These are phyloP conservation scores for Trissolcus basalis DNA, from an alignment of 1,140 invertebrate genomes.

Conservation along the genomic window DNA sequence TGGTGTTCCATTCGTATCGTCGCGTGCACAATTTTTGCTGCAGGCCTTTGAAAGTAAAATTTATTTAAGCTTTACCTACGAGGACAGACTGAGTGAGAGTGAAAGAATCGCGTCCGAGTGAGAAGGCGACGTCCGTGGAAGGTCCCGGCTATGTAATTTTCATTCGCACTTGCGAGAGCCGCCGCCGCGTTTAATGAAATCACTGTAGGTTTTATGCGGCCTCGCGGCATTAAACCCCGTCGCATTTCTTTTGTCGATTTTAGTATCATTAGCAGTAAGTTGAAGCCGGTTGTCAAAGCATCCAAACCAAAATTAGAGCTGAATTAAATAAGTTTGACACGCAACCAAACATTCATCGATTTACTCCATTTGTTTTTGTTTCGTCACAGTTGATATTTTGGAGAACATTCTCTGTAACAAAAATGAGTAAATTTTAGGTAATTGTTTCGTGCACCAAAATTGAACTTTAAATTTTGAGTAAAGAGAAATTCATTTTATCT, in stretches of 20 bases:
- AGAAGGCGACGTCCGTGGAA: constrained; percentile 4
- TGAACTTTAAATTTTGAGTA: too few species aligned
- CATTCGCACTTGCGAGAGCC: constrained; percentile 52
- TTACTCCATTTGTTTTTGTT: too few species aligned
- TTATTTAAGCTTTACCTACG: constrained; percentile 25
- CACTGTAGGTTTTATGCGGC: constrained; percentile 48
- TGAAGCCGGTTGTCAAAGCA: constrained; percentile 57
- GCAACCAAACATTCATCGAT: too few species aligned
- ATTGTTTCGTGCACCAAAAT: too few species aligned
- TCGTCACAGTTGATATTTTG: too few species aligned
- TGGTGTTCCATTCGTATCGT: constrained; percentile 1
- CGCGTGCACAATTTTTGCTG: constrained; percentile 39
- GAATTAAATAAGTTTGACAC: too few species aligned
- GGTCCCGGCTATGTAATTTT: constrained; percentile 48
- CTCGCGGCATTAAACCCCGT: constrained; percentile 24
- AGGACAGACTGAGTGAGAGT: neutral
- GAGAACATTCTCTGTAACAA: too few species aligned
- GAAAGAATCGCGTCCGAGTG: neutral
- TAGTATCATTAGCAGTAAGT: constrained; percentile 59
- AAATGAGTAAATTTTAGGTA: too few species aligned
- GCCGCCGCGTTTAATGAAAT: constrained; percentile 52
- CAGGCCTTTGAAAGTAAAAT: constrained; percentile 12
- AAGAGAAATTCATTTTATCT: too few species aligned
- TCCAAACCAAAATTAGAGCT: constrained; percentile 52
- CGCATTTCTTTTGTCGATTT: constrained; percentile 48